These are phyloP conservation scores for Nibea albiflora DNA, from an alignment of 2,113 vertebrate species.

Conservation along the genomic window DNA sequence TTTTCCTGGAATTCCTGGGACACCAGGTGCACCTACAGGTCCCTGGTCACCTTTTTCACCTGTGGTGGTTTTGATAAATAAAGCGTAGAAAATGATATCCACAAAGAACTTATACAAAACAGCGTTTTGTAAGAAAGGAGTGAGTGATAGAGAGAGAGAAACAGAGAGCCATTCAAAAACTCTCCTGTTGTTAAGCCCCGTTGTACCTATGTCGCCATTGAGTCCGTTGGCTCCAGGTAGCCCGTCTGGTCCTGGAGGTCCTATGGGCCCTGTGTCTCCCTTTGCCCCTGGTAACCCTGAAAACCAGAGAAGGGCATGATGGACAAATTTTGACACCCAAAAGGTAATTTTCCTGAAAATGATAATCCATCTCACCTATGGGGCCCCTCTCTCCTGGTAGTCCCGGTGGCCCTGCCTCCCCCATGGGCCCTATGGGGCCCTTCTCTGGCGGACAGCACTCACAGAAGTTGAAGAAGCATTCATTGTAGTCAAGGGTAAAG, in stretches of 20 bases:
- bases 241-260: conserved; percentile 84
- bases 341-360: not conserved
- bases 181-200: conserved; percentile 22
- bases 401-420: conserved; percentile 84
- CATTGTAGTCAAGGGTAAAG: conserved; percentile 86
- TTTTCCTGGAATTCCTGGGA: conserved; percentile 89
- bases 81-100: conserved; percentile 49
- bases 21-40: conserved; percentile 85
- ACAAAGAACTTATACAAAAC: conserved; percentile 26
- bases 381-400: conserved; percentile 82
- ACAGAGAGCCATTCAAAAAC: conserved; percentile 29
- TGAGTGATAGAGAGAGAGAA: conserved; percentile 16
- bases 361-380: conserved; percentile 79
- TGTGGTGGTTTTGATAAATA: conserved; percentile 70
- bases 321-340: not conserved
- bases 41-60: conserved; percentile 92
- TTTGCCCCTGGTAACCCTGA: conserved; percentile 87
- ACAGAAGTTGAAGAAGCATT: conserved; percentile 94
- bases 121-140: conserved; percentile 28
- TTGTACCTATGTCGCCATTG: conserved; percentile 89
- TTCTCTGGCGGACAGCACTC: conserved; percentile 88
- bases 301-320: conserved; percentile 36
- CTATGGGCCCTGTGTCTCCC: conserved; percentile 84
- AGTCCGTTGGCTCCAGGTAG: conserved; percentile 84
- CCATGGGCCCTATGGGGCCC: conserved; percentile 84